Evolutionary conservation across 2,888 invertebrate genomes (phyloP), one percentile per base, ranked within the genome.

Genomic region (Eurytoma californica): DNA sequence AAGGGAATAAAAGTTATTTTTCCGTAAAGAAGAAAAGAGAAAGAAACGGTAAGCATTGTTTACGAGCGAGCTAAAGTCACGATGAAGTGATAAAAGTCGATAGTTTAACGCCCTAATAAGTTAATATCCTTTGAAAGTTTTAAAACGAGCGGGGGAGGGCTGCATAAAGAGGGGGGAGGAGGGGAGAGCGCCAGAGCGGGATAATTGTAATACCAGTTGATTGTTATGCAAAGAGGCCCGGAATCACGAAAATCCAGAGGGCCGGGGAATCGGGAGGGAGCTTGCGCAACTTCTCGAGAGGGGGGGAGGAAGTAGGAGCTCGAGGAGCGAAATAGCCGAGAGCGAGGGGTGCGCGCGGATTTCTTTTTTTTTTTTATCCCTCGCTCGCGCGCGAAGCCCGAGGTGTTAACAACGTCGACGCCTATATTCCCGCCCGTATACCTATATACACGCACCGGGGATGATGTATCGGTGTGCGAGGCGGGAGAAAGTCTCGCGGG

Each of bases 351-450:
- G 53, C 53, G 53, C 53, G 53, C 53, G 60, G 68, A 67, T 80
- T 63, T 24, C 24, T 24, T 24, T 24, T 24, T 24, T 24, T 24
- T 24, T 69, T 73, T 74, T 65, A 76, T 72, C 66, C 77, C 84
- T 84, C 86, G 88, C 87, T 88, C 88, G 88, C 87, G 85, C 87
- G 87, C 84, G 85, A 84, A 82, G 84, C 53, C 47, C n/a, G 63
- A 63, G 63, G 47, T 63, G 63, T 63, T 63, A 63, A 63, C 63
- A 63, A 47, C 63, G n/a, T 47, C 47, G 18, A 9, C n/a, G 63
- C 3, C 18, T 13, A 18, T 63, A 47, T 24, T 13, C 58, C 16
- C 13, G 28, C 5, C 14, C 5, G 9, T 55, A 14, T 55, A 18
- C 16, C 5, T 58, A 58, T 18, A 18, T 58, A 58, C 20, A 20